Percentiles rank a stretch among this genome's conserved stretches.
Evolutionary conservation across 2,888 invertebrate genomes (phyloP).

Genomic region (Drymonia ruficornis): DNA sequence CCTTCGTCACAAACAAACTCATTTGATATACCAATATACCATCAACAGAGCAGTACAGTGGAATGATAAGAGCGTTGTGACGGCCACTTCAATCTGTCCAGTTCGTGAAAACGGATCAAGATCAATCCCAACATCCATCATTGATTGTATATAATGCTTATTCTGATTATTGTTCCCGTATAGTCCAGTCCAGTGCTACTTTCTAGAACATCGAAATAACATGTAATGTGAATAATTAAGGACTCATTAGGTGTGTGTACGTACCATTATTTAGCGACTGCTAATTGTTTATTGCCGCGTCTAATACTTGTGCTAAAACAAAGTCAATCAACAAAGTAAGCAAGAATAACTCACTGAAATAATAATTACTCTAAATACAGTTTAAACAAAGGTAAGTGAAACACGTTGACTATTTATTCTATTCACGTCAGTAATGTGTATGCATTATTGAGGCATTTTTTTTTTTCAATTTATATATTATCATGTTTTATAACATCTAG

Average conservation of each 20-base stretch:
- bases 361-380: constrained; percentile 3
- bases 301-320: constrained; percentile 4
- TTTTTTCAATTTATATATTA: constrained; percentile 3
- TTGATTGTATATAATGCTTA: constrained; percentile 15
- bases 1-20: constrained; percentile 18
- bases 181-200: constrained; percentile 13
- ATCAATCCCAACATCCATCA: constrained; percentile 21
- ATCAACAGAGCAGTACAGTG: constrained; percentile 1
- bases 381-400: constrained; percentile 7
- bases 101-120: constrained; percentile 31
- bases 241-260: constrained; percentile 2
- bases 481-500: neutral
- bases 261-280: constrained; percentile 1
- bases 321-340: neutral
- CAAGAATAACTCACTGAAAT: neutral
- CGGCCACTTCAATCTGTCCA: constrained; percentile 43
- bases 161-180: constrained; percentile 11
- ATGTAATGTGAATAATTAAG: constrained; percentile 13
- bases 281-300: constrained; percentile 2
- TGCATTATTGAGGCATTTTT: neutral
- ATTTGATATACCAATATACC: constrained; percentile 23
- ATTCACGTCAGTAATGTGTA: constrained; percentile 1
- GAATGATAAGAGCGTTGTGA: constrained; percentile 32
- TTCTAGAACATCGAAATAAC: constrained; percentile 13
- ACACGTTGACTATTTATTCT: neutral